Evolutionary conservation across 2,888 invertebrate genomes (phyloP), one percentile per base, ranked within the genome.

Genomic region (Mesorhabditis spiculigera): DNA sequence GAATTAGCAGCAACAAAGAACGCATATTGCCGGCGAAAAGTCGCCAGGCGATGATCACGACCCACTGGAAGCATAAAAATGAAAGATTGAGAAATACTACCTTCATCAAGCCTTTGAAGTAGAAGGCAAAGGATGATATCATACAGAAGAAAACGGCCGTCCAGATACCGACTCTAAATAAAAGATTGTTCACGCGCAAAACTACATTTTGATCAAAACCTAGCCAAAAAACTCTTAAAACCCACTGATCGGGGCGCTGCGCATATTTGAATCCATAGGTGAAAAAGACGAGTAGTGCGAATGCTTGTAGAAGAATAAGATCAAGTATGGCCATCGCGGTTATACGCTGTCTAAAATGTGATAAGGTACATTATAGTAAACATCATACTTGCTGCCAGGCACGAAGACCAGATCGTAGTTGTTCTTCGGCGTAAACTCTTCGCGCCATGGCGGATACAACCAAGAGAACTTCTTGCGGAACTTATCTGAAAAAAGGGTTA

Each of bases 21-120:
- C 58, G 58, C 58, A n/a, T 50, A 10, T 50, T 50, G 58, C 58
- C 58, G n/a, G 58, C 58, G 10, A 50, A 50, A 13, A 50, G n/a
- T 50, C 58, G 8, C 58, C 58, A 50, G n/a, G n/a, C 58, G n/a
- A 50, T 50, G 58, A 50, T 50, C n/a, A 50, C 58, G 58, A 50
- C 58, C 8, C 8, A 13, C 58, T 50, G n/a, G n/a, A 50, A 13
- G 28, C 28, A 28, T 28, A 28, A 28, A 28, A 28, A 28, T 28
- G 28, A 28, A 28, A 1, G 28, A 10, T 50, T n/a, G n/a, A 50
- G n/a, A 50, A 50, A 50, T 13, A 13, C n/a, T 50, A 50, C 58
- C n/a, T 50, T 50, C 58, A 50, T 50, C 8, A 50, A 13, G 58
- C n/a, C 58, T 50, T 50, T 10, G n/a, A 50, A 50, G 58, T 50